Conservation (phyloP, 2,113 vertebrate species). For the Micronisus gabar region DNA sequence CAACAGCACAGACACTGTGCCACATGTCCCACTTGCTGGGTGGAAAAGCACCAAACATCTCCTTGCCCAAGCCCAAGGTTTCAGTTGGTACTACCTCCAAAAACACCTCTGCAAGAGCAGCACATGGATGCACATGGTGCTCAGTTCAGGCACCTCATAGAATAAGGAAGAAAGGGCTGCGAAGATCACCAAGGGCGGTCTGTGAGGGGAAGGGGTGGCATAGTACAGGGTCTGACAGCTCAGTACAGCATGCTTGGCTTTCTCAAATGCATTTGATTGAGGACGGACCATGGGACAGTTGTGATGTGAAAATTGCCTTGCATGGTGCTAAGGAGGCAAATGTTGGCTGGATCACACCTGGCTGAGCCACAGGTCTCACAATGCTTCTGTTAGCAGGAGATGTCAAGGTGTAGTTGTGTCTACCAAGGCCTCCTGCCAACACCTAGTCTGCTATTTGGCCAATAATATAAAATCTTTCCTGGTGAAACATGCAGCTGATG, state of each 20-base stretch:
- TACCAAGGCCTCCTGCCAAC: not conserved
- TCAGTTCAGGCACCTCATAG: not conserved
- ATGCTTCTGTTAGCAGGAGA: not conserved
- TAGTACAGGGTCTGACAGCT: fast-evolving
- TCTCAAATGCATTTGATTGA: not conserved
- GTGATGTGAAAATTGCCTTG: not conserved
- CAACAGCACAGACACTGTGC: fast-evolving
- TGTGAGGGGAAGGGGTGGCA: not conserved
- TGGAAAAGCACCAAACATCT: not conserved
- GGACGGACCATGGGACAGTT: fast-evolving
- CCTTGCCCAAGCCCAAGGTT: not conserved
- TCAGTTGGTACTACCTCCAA: not conserved
- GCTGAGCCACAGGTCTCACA: not conserved
- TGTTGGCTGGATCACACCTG: not conserved
- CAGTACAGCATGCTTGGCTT: not conserved
- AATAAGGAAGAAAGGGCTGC: not conserved
- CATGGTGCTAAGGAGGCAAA: not conserved
- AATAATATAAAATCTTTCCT: not conserved
- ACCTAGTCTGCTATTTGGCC: not conserved
- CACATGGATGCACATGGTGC: fast-evolving
- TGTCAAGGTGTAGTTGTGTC: not conserved
- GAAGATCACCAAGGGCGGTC: fast-evolving
- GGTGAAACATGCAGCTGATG: not conserved
- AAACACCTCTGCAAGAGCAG: not conserved
- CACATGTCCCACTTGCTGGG: fast-evolving